These are phyloP conservation scores for Archilochus colubris DNA, from an alignment of 2,113 vertebrate species.

Conservation along the genomic window DNA sequence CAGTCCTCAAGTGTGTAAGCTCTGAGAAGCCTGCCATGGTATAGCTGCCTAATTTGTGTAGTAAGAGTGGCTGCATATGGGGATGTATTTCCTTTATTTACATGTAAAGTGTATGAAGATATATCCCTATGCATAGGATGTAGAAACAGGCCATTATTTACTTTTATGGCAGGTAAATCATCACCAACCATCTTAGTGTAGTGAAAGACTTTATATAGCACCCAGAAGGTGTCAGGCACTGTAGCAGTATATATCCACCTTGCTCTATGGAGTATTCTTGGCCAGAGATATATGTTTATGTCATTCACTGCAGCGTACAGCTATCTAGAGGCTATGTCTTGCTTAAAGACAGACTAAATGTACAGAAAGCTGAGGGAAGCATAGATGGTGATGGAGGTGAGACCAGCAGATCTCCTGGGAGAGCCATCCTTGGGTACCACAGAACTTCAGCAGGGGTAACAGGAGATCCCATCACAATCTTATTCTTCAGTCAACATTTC, in stretches of 20 bases:
- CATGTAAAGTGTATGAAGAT: neutral
- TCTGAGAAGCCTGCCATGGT: neutral
- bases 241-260: neutral
- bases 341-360: neutral
- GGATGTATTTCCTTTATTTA: neutral
- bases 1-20: neutral
- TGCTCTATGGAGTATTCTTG: neutral
- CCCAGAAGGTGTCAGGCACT: neutral
- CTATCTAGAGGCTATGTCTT: neutral
- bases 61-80: neutral
- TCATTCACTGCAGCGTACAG: neutral
- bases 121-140: neutral
- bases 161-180: neutral
- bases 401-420: neutral
- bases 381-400: neutral
- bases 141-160: neutral
- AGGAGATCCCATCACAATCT: neutral
- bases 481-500: neutral
- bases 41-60: neutral
- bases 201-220: neutral
- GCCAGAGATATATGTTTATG: neutral
- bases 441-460: neutral
- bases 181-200: neutral
- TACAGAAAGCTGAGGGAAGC: neutral
- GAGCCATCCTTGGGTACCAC: no score